phyloP scores from a whole-genome alignment of 92 coral and sea anemone genomes.

The Phymanthus crucifer region DNA sequence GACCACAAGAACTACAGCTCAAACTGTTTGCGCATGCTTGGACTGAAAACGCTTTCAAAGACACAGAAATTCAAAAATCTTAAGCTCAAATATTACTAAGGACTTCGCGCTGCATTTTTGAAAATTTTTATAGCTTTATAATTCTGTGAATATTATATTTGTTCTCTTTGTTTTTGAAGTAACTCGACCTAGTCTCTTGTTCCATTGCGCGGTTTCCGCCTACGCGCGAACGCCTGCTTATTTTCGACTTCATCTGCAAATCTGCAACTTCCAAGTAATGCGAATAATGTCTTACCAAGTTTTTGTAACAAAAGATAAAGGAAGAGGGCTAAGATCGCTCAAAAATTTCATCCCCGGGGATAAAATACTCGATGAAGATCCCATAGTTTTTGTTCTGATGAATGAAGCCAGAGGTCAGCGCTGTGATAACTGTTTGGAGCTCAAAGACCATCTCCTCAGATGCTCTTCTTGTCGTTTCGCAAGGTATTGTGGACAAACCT shows the following conservation, averaged over 20 bases:
- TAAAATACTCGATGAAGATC: constrained; percentile 48
- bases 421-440: constrained; percentile 77
- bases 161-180: not conserved
- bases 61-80: not conserved
- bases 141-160: not conserved
- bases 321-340: constrained; percentile 76
- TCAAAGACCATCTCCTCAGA: constrained; percentile 53
- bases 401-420: constrained; percentile 66
- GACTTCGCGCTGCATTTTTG: not conserved
- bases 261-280: not conserved
- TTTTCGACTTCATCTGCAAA: not conserved
- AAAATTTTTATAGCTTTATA: not conserved
- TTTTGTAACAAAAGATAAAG: constrained; percentile 57
- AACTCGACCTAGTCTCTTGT: not conserved
- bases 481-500: constrained; percentile 75
- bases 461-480: constrained; percentile 87
- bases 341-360: constrained; percentile 57
- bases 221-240: constrained; percentile 6
- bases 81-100: not conserved
- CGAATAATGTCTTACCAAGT: constrained; percentile 42
- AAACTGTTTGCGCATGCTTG: constrained; percentile 5
- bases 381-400: constrained; percentile 68
- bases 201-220: not conserved
- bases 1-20: constrained; percentile 2
- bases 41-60: not conserved